phyloP scores from a whole-genome alignment of 2,888 invertebrate species.

The Onthophagus sagittarius region DNA sequence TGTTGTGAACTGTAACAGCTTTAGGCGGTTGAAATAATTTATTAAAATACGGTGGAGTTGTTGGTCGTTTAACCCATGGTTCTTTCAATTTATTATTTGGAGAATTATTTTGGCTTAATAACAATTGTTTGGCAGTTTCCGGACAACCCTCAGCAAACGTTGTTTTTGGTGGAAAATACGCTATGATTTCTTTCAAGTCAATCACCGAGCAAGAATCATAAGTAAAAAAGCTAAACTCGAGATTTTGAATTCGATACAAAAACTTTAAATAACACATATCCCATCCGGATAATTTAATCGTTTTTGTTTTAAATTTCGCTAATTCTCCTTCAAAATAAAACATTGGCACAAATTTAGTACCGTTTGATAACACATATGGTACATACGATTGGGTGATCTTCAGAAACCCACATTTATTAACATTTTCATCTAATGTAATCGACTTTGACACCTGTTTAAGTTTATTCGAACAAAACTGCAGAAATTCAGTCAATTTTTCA shows the following conservation, averaged over 20 bases:
- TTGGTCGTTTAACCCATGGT: slow-evolving; percentile 18
- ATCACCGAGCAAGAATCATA: slow-evolving; percentile 89
- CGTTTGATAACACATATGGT: slow-evolving; percentile 82
- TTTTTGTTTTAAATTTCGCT: slow-evolving; percentile 61
- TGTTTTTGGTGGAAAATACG: slow-evolving; percentile 85
- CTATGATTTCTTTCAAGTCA: slow-evolving; percentile 83
- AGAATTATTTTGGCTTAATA: not conserved
- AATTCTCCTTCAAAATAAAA: slow-evolving; percentile 88
- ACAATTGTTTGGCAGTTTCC: slow-evolving; percentile 59
- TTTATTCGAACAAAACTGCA: slow-evolving; percentile 86
- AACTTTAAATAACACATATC: slow-evolving; percentile 89
- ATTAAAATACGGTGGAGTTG: slow-evolving; percentile 17
- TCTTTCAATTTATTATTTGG: slow-evolving; percentile 5
- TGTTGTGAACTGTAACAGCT: not conserved
- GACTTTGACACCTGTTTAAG: slow-evolving; percentile 23
- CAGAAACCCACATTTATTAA: slow-evolving; percentile 81
- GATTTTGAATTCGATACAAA: slow-evolving; percentile 82
- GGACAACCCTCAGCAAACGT: slow-evolving; percentile 94
- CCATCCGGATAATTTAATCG: slow-evolving; percentile 86
- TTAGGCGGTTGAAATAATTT: not conserved
- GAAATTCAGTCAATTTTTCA: slow-evolving; percentile 83
- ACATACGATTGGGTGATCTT: slow-evolving; percentile 91
- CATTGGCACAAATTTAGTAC: slow-evolving; percentile 83
- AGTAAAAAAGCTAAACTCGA: slow-evolving; percentile 80
- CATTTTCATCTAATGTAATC: slow-evolving; percentile 61